These are phyloP conservation scores for Akabosia matsudoensis DNA, from an alignment of 1,140 invertebrate genomes.

Conservation along the genomic window DNA sequence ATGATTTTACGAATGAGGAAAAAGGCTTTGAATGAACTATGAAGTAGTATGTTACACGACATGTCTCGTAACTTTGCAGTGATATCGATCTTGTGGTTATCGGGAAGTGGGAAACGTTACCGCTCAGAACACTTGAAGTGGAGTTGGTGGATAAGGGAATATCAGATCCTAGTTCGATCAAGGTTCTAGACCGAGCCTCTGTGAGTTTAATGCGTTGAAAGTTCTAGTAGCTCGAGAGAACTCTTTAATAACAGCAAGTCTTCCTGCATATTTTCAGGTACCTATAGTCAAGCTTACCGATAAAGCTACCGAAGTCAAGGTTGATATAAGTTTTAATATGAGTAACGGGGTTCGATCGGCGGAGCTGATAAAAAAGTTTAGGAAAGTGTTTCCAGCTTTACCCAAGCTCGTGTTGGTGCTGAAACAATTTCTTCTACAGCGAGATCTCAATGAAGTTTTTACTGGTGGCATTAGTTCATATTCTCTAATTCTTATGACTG, in stretches of 20 bases:
- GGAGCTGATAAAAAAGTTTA: slow-evolving; percentile 85
- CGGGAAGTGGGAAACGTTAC: slow-evolving; percentile 88
- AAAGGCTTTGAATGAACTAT: neutral
- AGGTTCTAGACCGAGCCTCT: slow-evolving; percentile 94
- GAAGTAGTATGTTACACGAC: neutral
- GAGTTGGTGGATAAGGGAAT: slow-evolving; percentile 83
- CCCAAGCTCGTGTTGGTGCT: slow-evolving; percentile 92
- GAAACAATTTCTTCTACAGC: slow-evolving; percentile 94
- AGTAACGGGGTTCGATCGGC: slow-evolving; percentile 91
- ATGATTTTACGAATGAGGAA: neutral
- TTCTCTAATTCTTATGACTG: slow-evolving; percentile 95
- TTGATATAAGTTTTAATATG: slow-evolving; percentile 99
- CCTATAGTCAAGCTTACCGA: slow-evolving; percentile 98
- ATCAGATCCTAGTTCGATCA: slow-evolving; percentile 79
- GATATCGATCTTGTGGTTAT: slow-evolving; percentile 97
- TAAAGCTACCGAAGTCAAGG: slow-evolving; percentile 83
- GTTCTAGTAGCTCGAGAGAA: neutral
- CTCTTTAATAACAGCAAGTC: neutral
- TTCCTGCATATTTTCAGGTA: slow-evolving; percentile 61
- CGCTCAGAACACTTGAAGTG: slow-evolving; percentile 83
- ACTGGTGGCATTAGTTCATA: slow-evolving; percentile 97
- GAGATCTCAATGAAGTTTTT: slow-evolving; percentile 89
- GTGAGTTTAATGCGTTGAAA: slow-evolving; percentile 57
- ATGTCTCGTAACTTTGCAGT: slow-evolving; percentile 59
- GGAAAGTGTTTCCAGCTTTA: slow-evolving; percentile 75